A percentile compares a stretch with the other conserved stretches of the same genome.
These are phyloP conservation scores for Bujurquina vittata DNA, from an alignment of 2,113 vertebrate species.

Conservation along the genomic window DNA sequence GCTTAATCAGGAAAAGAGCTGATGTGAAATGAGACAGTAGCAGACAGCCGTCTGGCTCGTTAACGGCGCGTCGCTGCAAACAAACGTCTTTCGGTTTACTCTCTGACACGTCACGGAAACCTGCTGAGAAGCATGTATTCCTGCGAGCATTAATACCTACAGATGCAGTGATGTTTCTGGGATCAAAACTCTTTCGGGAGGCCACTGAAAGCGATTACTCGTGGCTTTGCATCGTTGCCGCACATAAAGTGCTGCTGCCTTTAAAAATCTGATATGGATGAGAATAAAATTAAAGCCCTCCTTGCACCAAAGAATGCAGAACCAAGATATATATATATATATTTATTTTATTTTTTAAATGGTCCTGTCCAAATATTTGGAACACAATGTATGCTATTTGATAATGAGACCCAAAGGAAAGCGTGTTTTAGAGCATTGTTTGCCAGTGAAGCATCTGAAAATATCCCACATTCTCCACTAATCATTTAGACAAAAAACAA, in stretches of 20 bases:
- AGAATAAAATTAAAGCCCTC: conserved; percentile 29
- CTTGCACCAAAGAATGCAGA: neutral
- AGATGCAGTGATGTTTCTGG: conserved; percentile 12
- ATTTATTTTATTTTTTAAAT: too few relatives aligned
- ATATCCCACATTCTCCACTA: conserved; percentile 43
- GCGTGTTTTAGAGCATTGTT: conserved; percentile 39
- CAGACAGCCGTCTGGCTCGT: conserved; percentile 39
- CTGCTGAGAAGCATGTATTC: neutral
- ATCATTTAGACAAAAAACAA: conserved; percentile 32
- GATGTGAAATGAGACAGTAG: conserved; percentile 43
- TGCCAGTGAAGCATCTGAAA: conserved; percentile 53
- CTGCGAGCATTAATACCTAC: neutral
- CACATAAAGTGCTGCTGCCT: neutral
- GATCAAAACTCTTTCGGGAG: conserved; percentile 2
- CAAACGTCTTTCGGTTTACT: neutral
- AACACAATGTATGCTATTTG: conserved; percentile 33
- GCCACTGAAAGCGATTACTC: conserved; percentile 5
- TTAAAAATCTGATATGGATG: conserved; percentile 44
- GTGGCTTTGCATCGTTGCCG: neutral
- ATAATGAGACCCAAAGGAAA: conserved; percentile 63
- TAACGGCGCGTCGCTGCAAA: neutral
- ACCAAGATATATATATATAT: neutral
- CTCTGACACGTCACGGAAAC: conserved; percentile 7
- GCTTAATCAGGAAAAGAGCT: conserved; percentile 57
- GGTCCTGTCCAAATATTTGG: conserved; percentile 50